phyloP scores from a whole-genome alignment of 2,888 invertebrate species.

The Pilophorus perplexus region DNA sequence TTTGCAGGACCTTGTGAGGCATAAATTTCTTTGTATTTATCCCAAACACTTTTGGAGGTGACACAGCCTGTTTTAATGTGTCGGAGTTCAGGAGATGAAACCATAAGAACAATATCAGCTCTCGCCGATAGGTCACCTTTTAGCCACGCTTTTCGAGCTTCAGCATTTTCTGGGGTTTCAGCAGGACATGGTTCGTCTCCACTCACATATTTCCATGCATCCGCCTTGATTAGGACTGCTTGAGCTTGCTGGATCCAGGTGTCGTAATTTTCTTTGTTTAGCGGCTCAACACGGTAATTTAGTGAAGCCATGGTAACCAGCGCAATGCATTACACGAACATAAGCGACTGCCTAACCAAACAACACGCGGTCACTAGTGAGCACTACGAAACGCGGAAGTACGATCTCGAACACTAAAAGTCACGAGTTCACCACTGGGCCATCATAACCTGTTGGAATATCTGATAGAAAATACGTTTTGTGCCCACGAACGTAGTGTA shows the following conservation, averaged over 20 bases:
- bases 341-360: conserved; percentile 5
- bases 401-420: neutral
- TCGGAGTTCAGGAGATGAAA: conserved; percentile 46
- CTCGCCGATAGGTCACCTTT: conserved; percentile 16
- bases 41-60: conserved; percentile 52
- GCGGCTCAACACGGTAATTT: conserved; percentile 20
- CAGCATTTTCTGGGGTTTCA: conserved; percentile 3
- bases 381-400: conserved; percentile 17
- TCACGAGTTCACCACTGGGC: conserved; percentile 20
- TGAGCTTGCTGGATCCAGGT: conserved; percentile 25
- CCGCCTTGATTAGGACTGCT: conserved; percentile 17
- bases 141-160: conserved; percentile 13
- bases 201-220: conserved; percentile 25
- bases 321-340: conserved; percentile 2
- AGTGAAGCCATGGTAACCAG: conserved; percentile 9
- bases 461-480: no score
- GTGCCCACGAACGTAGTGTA: no score
- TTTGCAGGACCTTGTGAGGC: conserved; percentile 47
- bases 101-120: conserved; percentile 41
- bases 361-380: neutral
- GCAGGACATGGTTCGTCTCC: conserved; percentile 11
- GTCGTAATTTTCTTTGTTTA: conserved; percentile 33
- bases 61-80: conserved; percentile 46
- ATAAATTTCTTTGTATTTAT: conserved; percentile 20
- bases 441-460: conserved; percentile 23